Evolutionary conservation across 2,888 invertebrate species (phyloP).

Genomic region (Blastobasis lacticolella): DNA sequence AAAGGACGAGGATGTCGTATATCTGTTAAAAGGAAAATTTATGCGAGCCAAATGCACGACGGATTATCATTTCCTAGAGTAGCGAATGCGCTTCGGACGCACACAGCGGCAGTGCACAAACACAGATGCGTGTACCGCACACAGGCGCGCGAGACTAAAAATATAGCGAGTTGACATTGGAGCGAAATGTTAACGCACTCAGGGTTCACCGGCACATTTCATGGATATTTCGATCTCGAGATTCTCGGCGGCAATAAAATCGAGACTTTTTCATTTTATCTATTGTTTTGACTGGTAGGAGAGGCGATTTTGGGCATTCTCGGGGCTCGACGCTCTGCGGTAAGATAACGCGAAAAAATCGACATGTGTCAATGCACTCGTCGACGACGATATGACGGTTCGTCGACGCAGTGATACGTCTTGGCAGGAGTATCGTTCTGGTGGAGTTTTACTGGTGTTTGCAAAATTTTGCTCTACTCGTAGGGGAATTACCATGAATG

Average conservation of each 20-base stretch:
- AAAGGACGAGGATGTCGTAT: too few species aligned
- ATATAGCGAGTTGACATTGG: slow-evolving; percentile 71
- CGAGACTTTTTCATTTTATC: slow-evolving; percentile 37
- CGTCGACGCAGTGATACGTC: too few species aligned
- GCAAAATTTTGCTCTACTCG: too few species aligned
- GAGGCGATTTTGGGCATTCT: too few species aligned
- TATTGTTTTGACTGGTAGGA: slow-evolving; percentile 52
- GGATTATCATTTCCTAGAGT: slow-evolving; percentile 53
- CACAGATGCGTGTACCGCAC: slow-evolving; percentile 50
- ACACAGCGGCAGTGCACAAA: slow-evolving; percentile 25
- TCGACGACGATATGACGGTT: neutral
- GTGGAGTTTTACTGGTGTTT: too few species aligned
- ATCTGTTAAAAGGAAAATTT: too few species aligned
- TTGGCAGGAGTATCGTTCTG: too few species aligned
- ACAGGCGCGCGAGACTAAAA: slow-evolving; percentile 61
- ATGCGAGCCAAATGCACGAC: neutral
- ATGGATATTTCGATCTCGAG: slow-evolving; percentile 44
- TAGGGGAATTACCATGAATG: too few species aligned
- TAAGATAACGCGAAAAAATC: slow-evolving; percentile 47
- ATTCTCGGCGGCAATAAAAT: slow-evolving; percentile 28
- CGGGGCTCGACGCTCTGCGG: slow-evolving; percentile 5
- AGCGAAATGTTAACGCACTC: slow-evolving; percentile 67
- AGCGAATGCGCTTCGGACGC: slow-evolving; percentile 26
- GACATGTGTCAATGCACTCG: slow-evolving; percentile 42
- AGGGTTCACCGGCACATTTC: slow-evolving; percentile 49